Percentiles rank a stretch among this genome's conserved stretches.
These are phyloP conservation scores for Acanthopleura granulata DNA, from an alignment of 2,888 invertebrate genomes.

Conservation along the genomic window DNA sequence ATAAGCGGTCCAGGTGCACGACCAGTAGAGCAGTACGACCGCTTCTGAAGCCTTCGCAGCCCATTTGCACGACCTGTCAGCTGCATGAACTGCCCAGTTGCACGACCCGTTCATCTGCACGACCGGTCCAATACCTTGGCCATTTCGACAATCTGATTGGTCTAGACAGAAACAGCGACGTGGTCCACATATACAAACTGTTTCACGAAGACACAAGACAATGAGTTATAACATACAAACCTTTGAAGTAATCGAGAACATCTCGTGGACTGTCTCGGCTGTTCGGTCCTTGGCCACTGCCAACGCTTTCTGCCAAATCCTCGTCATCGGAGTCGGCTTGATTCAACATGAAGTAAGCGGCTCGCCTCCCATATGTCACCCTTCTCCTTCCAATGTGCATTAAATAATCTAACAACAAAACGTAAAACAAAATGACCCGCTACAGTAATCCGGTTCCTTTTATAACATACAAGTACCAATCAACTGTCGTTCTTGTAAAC, in stretches of 20 bases:
- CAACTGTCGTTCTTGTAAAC: too few species aligned
- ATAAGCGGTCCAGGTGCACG: too few species aligned
- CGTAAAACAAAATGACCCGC: neutral
- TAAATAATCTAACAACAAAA: neutral
- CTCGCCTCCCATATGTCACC: neutral
- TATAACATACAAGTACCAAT: too few species aligned
- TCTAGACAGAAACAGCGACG: too few species aligned
- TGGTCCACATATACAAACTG: neutral
- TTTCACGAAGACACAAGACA: neutral
- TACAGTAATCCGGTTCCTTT: too few species aligned
- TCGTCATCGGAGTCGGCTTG: neutral
- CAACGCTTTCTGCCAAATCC: neutral
- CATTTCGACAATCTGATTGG: too few species aligned
- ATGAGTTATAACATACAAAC: neutral
- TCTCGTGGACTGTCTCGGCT: neutral
- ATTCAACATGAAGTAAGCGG: neutral
- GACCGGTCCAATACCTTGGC: too few species aligned
- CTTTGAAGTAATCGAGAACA: neutral
- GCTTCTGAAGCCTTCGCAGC: too few species aligned
- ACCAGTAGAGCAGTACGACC: too few species aligned
- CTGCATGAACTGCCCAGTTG: too few species aligned
- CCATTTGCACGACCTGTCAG: too few species aligned
- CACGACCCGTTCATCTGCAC: too few species aligned
- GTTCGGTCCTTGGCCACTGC: neutral
- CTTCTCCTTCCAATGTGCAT: neutral